Evolutionary conservation across 2,888 invertebrate genomes (phyloP).

Genomic region (Plebejus anna): DNA sequence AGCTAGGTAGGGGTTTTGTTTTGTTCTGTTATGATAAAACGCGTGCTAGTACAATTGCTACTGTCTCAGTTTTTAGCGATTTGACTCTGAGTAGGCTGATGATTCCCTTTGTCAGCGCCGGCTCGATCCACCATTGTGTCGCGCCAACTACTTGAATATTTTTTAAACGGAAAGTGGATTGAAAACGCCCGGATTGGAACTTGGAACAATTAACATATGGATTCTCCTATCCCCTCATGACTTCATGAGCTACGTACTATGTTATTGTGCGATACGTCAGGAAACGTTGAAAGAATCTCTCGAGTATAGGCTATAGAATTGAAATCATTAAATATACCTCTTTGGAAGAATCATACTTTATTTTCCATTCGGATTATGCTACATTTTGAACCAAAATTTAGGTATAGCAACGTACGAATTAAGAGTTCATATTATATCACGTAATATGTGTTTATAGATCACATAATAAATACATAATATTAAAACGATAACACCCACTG

Average conservation of each 20-base stretch:
- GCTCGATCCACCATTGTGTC: slow-evolving; percentile 28
- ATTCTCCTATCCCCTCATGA: slow-evolving; percentile 1
- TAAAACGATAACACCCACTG: background rate
- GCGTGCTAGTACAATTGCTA: slow-evolving; percentile 43
- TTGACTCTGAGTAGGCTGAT: slow-evolving; percentile 33
- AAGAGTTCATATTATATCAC: no score
- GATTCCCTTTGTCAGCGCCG: slow-evolving; percentile 28
- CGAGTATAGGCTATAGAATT: background rate
- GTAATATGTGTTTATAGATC: no score
- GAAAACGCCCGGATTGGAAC: slow-evolving; percentile 7
- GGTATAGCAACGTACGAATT: background rate
- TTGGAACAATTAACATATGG: slow-evolving; percentile 16
- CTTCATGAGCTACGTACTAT: background rate
- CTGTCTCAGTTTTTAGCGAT: slow-evolving; percentile 42
- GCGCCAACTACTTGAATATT: slow-evolving; percentile 26
- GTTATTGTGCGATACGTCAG: background rate
- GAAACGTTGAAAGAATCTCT: background rate
- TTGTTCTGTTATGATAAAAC: slow-evolving; percentile 51
- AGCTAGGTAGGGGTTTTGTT: slow-evolving; percentile 47
- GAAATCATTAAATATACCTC: background rate
- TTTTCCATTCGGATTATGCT: background rate
- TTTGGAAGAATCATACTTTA: no score
- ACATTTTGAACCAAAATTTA: background rate
- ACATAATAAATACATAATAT: background rate
- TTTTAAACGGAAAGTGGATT: slow-evolving; percentile 13